Evolutionary conservation across 2,113 vertebrate genomes (phyloP), one percentile per base, ranked within the genome.

Genomic region (Coptodon rendalli): DNA sequence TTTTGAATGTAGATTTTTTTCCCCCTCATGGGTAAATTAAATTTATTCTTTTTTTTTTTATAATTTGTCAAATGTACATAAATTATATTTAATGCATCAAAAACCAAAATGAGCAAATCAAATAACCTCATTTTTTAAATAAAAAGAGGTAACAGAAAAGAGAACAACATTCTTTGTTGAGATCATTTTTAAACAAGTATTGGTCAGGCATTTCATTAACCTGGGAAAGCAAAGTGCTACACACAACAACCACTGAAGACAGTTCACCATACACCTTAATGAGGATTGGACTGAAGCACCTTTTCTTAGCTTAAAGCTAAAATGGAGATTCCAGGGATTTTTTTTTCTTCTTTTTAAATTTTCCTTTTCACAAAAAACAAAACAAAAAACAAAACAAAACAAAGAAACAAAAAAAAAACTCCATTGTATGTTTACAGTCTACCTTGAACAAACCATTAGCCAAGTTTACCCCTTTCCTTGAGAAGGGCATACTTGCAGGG

Each of bases 1-100:
- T 89, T 92, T 91, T 94, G 63, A 95, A 95, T 91, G 93, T 94
- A 92, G 91, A 93, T 91, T 93, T 95, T 89, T 43, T 56, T 7
- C 27, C 68, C 12, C 94, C 89, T 93, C 89, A 79, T 91, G 93
- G 96, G 94, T 94, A 95, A 96, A 96, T 96, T 95, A 96, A 95
- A 95, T 96, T 96, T 96, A 94, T 96, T 96, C 93, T 27, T 73
- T 73, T 96, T 73, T 73, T 96, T 94, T 96, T 92, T 76, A 91
- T 68, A 95, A 96, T 96, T 96, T 96, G 92, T 96, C 95, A 96
- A 96, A 96, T 96, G 92, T 96, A 97, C 96, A 97, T 95, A 95
- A 97, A 96, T 96, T 95, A 96, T 95, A 96, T 90, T 93, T 89
- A 92, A 96, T 95, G 95, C 95, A 96, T 95, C 89, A 66, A 95